Percentiles rank a stretch among this genome's conserved stretches.
phyloP scores from a whole-genome alignment of 2,888 invertebrate genomes.

The Perithous albicinctus region DNA sequence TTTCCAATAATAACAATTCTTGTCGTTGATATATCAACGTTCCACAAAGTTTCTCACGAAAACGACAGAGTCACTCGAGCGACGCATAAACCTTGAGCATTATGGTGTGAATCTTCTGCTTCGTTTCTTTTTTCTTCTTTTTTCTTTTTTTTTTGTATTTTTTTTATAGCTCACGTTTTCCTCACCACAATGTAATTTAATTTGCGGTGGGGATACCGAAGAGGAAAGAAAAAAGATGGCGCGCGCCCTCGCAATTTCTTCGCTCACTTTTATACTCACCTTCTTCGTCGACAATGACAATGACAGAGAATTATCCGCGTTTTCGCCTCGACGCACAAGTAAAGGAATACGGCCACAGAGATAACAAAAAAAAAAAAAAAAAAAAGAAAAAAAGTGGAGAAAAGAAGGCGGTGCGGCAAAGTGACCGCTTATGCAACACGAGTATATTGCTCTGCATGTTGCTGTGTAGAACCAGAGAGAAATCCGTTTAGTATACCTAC shows the following conservation, averaged over 20 bases:
- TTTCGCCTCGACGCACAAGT: not conserved
- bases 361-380: not conserved
- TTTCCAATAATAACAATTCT: not conserved
- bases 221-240: slow-evolving; percentile 14
- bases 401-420: slow-evolving; percentile 13
- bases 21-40: not conserved
- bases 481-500: slow-evolving; percentile 30
- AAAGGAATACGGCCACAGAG: slow-evolving; percentile 1
- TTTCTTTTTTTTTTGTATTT: not conserved
- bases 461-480: not conserved
- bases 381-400: too few relatives aligned
- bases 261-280: not conserved
- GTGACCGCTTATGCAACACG: slow-evolving; percentile 17
- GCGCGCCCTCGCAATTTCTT: slow-evolving; percentile 5
- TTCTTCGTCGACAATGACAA: slow-evolving; percentile 15
- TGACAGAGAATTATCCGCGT: not conserved
- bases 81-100: slow-evolving; percentile 7
- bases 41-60: slow-evolving; percentile 23
- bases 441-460: slow-evolving; percentile 5
- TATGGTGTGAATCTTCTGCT: not conserved
- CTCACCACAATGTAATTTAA: slow-evolving; percentile 24
- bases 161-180: not conserved
- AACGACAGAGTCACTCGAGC: not conserved
- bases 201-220: not conserved
- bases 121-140: slow-evolving; percentile 8